Percentiles rank a stretch among this genome's conserved stretches.
Evolutionary conservation across 2,888 invertebrate genomes (phyloP).

Genomic region (Tachina lurida): DNA sequence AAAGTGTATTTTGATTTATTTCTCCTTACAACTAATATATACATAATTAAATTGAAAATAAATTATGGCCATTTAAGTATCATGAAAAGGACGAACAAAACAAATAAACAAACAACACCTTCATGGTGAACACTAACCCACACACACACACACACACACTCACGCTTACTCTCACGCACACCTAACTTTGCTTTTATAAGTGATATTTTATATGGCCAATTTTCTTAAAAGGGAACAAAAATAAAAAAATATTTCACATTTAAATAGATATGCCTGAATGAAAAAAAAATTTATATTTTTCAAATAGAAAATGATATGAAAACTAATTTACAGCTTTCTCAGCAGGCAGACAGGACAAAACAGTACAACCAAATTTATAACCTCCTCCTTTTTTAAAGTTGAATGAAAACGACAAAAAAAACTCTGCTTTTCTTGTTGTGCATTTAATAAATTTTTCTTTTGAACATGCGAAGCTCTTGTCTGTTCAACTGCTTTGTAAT

Average conservation of each 20-base stretch:
- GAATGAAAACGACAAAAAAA: too few species aligned
- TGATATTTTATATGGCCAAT: neutral
- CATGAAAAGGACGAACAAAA: neutral
- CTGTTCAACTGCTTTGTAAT: neutral
- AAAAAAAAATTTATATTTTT: neutral
- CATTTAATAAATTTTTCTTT: neutral
- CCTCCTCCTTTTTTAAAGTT: too few species aligned
- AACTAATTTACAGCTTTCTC: neutral
- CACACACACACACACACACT: neutral
- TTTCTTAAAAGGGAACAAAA: neutral
- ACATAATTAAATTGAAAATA: slow-evolving; percentile 44
- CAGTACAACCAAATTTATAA: neutral
- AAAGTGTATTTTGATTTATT: neutral
- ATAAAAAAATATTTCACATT: neutral
- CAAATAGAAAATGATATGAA: neutral
- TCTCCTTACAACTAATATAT: neutral
- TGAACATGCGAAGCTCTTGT: neutral
- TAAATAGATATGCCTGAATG: neutral
- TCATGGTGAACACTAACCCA: neutral
- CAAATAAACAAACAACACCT: neutral
- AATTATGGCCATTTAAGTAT: slow-evolving; percentile 37
- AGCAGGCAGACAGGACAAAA: neutral
- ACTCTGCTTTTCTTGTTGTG: too few species aligned
- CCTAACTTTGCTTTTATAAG: neutral
- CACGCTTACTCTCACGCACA: neutral